Evolutionary conservation across 2,888 invertebrate species (phyloP), one percentile per base, ranked within the genome.

Genomic region (Nemoura dubitans): DNA sequence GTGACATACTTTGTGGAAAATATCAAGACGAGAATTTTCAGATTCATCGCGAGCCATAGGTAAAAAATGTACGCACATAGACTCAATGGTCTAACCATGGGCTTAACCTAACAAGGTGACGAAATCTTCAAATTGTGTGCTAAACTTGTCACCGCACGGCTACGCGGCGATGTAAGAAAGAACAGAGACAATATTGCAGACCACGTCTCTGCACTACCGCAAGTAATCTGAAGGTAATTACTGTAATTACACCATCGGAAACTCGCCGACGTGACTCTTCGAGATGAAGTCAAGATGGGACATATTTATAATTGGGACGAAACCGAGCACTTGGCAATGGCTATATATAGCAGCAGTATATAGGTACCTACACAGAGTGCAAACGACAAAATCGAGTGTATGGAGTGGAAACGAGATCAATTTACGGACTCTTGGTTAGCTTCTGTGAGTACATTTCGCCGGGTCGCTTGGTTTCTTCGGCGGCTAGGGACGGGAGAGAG

Each of bases 401-500:
- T 21, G 6, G 59, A 59, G 59, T 7, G 21, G 59, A 59, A 59
- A 59, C 59, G 21, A 59, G 59, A 59, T 10, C 59, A 59, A 59
- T 59, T 59, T 21, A 21, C 59, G 21, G 59, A 59, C 16, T 59
- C 59, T 59, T 21, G 10, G 59, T 2, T 21, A 59, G 59, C 14
- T 21, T 59, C 59, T 59, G 16, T 21, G 21, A 21, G 59, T 59
- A 36, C 36, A 36, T 36, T 36, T 36, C 36, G 36, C 36, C 10
- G 5, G 59, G 10, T 59, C 14, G 36, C 36, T 36, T 59, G 59
- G 3, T 59, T 59, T 59, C 59, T 59, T 36, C 10, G 36, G 59
- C 81, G 84, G 80, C 30, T 28, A 59, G 80, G 25, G 76, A 42
- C n/a, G 29, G 29, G 25, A 87, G 83, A 85, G 30, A 86, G 76